Conservation (phyloP, 2,797 vertebrate genomes). For the Pangasius djambal region DNA sequence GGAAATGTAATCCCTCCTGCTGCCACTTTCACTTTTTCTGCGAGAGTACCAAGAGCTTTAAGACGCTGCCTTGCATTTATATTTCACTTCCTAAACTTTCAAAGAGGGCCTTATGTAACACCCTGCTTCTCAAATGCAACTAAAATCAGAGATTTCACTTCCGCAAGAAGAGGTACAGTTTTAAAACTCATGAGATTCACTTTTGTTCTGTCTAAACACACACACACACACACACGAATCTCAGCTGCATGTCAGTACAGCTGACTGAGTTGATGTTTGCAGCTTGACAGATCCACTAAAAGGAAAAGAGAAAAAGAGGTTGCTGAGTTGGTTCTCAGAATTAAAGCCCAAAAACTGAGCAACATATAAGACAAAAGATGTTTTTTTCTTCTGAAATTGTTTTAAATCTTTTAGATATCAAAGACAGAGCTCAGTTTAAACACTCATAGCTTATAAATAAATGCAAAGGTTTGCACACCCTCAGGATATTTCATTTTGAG, state of each 20-base stretch:
- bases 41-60: conserved; percentile 33
- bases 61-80: conserved; percentile 35
- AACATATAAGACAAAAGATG: neutral
- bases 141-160: conserved; percentile 35
- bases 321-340: neutral
- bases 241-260: conserved; percentile 42
- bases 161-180: conserved; percentile 13
- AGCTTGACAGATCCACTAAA: conserved; percentile 29
- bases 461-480: neutral
- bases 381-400: neutral
- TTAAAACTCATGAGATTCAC: conserved; percentile 40
- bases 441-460: neutral
- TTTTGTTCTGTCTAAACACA: conserved; percentile 15
- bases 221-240: conserved; percentile 10
- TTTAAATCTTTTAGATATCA: neutral
- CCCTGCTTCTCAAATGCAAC: conserved; percentile 34
- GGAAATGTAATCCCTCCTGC: conserved; percentile 38
- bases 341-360: neutral
- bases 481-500: neutral
- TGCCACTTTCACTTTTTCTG: conserved; percentile 10
- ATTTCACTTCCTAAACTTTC: conserved; percentile 53
- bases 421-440: neutral
- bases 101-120: conserved; percentile 43
- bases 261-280: conserved; percentile 50
- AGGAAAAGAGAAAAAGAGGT: neutral